Conservation (phyloP, 1,140 invertebrate species). For the Temnothorax curvispinosus region DNA sequence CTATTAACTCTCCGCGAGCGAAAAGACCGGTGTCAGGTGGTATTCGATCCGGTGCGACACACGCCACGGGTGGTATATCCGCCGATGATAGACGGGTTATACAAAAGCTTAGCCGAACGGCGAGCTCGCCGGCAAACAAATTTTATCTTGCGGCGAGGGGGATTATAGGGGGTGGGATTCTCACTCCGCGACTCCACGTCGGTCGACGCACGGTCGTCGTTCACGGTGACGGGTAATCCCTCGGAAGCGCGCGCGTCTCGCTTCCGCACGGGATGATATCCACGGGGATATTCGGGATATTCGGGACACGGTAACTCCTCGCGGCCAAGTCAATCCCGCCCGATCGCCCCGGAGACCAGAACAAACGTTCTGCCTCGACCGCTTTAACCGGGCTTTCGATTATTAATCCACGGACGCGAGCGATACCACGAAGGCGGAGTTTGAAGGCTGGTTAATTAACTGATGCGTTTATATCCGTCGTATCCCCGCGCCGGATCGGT, state of each 20-base stretch:
- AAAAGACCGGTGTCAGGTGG: neutral
- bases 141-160: neutral
- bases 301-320: neutral
- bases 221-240: neutral
- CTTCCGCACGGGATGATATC: neutral
- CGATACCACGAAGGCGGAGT: neutral
- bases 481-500: neutral
- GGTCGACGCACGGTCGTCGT: neutral
- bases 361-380: neutral
- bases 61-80: neutral
- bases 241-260: neutral
- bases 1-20: slow-evolving; percentile 32
- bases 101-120: neutral
- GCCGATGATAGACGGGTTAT: slow-evolving; percentile 19
- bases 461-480: neutral
- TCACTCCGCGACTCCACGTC: neutral
- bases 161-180: neutral
- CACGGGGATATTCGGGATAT: neutral
- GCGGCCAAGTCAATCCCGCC: neutral
- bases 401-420: slow-evolving; percentile 43
- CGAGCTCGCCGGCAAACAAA: slow-evolving; percentile 11
- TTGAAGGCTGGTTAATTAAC: slow-evolving; percentile 48
- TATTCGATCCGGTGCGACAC: neutral
- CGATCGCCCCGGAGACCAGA: neutral
- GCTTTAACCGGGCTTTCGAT: slow-evolving; percentile 23